Evolutionary conservation across 2,797 vertebrate species (phyloP), one percentile per base, ranked within the genome.

Genomic region (Malacoctenus gilli): DNA sequence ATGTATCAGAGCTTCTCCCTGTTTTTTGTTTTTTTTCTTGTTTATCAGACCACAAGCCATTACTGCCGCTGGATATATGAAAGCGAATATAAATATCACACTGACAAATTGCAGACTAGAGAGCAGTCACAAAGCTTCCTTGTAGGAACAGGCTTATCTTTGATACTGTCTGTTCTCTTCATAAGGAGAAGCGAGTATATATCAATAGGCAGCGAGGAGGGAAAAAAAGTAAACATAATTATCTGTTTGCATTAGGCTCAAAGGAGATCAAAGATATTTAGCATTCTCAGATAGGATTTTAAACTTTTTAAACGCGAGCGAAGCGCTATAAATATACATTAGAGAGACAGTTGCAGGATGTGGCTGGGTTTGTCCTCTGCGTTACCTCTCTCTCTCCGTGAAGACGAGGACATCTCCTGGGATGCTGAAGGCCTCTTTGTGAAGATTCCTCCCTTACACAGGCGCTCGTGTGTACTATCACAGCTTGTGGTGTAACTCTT

Each of bases 311-410:
- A 85, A 84, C 72, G 61, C 59, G 68, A 80, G 70, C 34, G 57
- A 72, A 79, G 63, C 18, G 56, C 82, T 89, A 88, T 89, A 89
- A 88, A 91, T 88, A 89, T 80, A 83, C 68, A 84, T 79, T 80
- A 84, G 68, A 88, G 74, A 51, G 69, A 53, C 30, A 41, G 72
- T 49, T 74, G 39, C 67, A 54, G 76, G 62, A 59, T 68, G 62
- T 61, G 55, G 47, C 19, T 35, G 23, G 59, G 79, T 73, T 71
- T 89, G 88, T 87, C 88, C 87, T 87, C 84, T 72, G 57, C 1
- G 68, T 87, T 89, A 91, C 87, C 88, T 89, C 77, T 84, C 72
- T 84, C 72, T 80, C 79, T 77, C 69, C 41, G 48, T 50, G 61
- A 84, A 83, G 72, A 83, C 8, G 74, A 84, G 83, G 81, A 81